These are phyloP conservation scores for Ornithoptera priamus DNA, from an alignment of 2,888 invertebrate genomes.

Conservation along the genomic window DNA sequence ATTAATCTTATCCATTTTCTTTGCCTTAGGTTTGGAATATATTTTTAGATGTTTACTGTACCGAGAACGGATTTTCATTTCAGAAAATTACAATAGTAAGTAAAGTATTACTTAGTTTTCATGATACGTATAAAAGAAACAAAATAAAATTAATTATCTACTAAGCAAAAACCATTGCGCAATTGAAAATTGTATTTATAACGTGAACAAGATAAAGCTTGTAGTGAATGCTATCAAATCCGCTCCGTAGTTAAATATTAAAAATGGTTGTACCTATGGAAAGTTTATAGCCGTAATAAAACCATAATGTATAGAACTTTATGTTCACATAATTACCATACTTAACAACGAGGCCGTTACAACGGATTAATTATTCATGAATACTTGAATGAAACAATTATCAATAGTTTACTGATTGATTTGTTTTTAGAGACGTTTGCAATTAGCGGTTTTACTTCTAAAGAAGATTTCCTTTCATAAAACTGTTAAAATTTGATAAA, in stretches of 20 bases:
- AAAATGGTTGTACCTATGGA: not conserved
- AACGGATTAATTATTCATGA: constrained; percentile 22
- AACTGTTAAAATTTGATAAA: not conserved
- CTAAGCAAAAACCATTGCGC: no score
- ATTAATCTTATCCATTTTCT: no score
- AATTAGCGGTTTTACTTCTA: not conserved
- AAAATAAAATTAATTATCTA: no score
- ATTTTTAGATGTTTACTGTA: no score
- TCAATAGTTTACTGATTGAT: not conserved
- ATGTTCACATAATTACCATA: constrained; percentile 16
- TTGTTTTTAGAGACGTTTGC: not conserved
- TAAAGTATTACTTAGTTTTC: no score
- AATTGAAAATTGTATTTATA: not conserved
- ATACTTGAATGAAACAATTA: not conserved
- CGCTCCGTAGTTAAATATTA: not conserved
- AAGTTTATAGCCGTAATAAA: constrained; percentile 11
- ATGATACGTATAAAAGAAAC: no score
- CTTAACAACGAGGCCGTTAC: constrained; percentile 4
- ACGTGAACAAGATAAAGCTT: not conserved
- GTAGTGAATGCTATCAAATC: not conserved
- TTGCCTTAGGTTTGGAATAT: no score
- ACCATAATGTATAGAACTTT: constrained; percentile 5
- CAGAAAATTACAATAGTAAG: no score
- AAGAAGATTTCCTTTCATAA: not conserved
- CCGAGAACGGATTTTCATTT: no score